Conservation (phyloP, 2,888 invertebrate species). For the Ophion obscuratus region DNA sequence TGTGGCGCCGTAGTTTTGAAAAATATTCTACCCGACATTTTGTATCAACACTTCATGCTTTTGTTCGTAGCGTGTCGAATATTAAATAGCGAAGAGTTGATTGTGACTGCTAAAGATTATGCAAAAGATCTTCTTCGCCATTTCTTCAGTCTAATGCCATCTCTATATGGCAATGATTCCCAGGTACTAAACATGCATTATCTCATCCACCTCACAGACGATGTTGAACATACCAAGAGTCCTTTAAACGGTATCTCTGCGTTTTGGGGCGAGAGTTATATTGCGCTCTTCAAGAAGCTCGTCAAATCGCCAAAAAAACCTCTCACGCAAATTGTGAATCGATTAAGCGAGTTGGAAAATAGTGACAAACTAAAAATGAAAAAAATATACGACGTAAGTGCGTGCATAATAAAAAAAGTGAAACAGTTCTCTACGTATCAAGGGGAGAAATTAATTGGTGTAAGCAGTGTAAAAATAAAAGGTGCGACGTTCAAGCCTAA, state of each 20-base stretch:
- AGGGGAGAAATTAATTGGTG: not conserved
- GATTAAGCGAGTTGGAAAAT: slow-evolving; percentile 55
- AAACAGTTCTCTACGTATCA: not conserved
- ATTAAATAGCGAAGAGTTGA: slow-evolving; percentile 49
- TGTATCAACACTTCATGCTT: slow-evolving; percentile 65
- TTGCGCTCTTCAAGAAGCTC: slow-evolving; percentile 56
- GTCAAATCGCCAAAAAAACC: slow-evolving; percentile 54
- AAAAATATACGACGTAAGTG: slow-evolving; percentile 26
- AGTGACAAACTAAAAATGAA: slow-evolving; percentile 37
- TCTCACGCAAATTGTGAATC: slow-evolving; percentile 63
- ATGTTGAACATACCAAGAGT: slow-evolving; percentile 30
- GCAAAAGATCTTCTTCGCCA: slow-evolving; percentile 43
- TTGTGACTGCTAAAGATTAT: slow-evolving; percentile 40
- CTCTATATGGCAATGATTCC: slow-evolving; percentile 50
- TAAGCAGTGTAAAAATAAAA: not conserved
- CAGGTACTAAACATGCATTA: slow-evolving; percentile 63
- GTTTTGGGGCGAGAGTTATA: slow-evolving; percentile 62
- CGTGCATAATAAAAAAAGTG: not conserved
- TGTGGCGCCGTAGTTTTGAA: slow-evolving; percentile 52
- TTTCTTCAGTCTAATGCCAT: slow-evolving; percentile 55
- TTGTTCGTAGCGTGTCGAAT: slow-evolving; percentile 65
- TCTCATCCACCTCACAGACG: slow-evolving; percentile 59
- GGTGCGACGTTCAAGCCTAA: slow-evolving; percentile 16
- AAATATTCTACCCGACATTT: slow-evolving; percentile 48
- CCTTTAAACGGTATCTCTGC: slow-evolving; percentile 54